A percentile compares a stretch with the other conserved stretches of the same genome.
Evolutionary conservation across 2,797 vertebrate genomes (phyloP).

Genomic region (Sebastes hubbsi): DNA sequence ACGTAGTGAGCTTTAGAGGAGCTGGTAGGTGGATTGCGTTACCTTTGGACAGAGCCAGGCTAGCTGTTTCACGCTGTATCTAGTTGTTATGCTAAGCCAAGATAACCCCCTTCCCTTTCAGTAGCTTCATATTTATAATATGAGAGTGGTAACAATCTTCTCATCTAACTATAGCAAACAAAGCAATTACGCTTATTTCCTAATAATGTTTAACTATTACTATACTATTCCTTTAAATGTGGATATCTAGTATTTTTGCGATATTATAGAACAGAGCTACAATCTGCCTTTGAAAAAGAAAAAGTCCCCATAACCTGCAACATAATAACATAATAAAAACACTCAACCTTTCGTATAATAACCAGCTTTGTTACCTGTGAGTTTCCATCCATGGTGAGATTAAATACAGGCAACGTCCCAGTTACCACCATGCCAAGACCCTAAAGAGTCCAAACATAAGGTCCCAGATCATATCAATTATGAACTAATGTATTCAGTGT

Average conservation of each 20-base stretch:
- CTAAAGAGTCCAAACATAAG: constrained; percentile 71
- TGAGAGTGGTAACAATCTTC: not conserved
- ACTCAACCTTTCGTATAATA: not conserved
- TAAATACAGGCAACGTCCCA: constrained; percentile 96
- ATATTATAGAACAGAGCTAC: too few relatives aligned
- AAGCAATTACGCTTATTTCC: not conserved
- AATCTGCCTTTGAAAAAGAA: not conserved
- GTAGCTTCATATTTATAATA: not conserved
- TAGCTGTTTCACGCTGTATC: not conserved
- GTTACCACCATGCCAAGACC: constrained; percentile 96
- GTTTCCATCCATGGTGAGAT: constrained; percentile 92
- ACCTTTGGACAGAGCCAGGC: not conserved
- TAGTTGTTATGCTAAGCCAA: not conserved
- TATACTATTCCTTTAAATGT: too few relatives aligned
- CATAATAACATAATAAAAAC: not conserved
- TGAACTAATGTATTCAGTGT: not conserved
- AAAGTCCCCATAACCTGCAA: not conserved
- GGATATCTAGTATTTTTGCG: too few relatives aligned
- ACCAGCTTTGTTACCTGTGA: constrained; percentile 79
- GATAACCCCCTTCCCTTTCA: too few relatives aligned
- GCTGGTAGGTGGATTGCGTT: not conserved
- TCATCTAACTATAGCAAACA: not conserved
- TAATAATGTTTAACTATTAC: too few relatives aligned
- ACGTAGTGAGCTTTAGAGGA: not conserved
- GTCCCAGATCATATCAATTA: not conserved